Evolutionary conservation across 1,140 invertebrate genomes (phyloP).

Genomic region (Zaprionus vittiger): DNA sequence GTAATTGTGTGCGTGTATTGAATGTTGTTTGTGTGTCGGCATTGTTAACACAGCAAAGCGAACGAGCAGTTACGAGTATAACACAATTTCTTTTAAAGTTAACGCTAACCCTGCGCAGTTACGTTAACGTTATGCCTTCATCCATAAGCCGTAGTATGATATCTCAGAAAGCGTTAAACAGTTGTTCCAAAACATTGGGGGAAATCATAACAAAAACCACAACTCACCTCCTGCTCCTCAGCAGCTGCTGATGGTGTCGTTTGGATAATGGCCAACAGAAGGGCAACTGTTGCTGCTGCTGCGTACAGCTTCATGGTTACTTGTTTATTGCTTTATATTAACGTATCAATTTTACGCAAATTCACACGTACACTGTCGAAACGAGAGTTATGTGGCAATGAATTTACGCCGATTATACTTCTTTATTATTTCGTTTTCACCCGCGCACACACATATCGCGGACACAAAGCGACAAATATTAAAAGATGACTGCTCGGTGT

Average conservation of each 20-base stretch:
- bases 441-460: slow-evolving; percentile 23
- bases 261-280: slow-evolving; percentile 61
- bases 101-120: slow-evolving; percentile 29
- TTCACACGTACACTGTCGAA: slow-evolving; percentile 34
- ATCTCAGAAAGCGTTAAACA: slow-evolving; percentile 63
- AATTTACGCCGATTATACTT: slow-evolving; percentile 35
- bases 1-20: slow-evolving; percentile 37
- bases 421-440: slow-evolving; percentile 24
- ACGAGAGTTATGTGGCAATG: slow-evolving; percentile 19
- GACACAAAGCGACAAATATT: slow-evolving; percentile 33
- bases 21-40: slow-evolving; percentile 33
- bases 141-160: slow-evolving; percentile 31
- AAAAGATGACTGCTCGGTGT: slow-evolving; percentile 30
- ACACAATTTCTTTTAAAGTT: slow-evolving; percentile 35
- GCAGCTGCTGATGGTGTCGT: slow-evolving; percentile 55
- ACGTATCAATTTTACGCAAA: slow-evolving; percentile 37
- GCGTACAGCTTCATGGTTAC: slow-evolving; percentile 68
- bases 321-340: slow-evolving; percentile 24
- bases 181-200: slow-evolving; percentile 53
- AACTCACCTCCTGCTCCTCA: slow-evolving; percentile 64
- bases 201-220: slow-evolving; percentile 56
- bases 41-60: slow-evolving; percentile 61
- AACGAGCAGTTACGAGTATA: slow-evolving; percentile 42
- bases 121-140: slow-evolving; percentile 13
- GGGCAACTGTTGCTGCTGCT: slow-evolving; percentile 78